A percentile compares a stretch with the other conserved stretches of the same genome.
Evolutionary conservation across 2,888 invertebrate species (phyloP).

Genomic region (Hermaeophaga mercurialis): DNA sequence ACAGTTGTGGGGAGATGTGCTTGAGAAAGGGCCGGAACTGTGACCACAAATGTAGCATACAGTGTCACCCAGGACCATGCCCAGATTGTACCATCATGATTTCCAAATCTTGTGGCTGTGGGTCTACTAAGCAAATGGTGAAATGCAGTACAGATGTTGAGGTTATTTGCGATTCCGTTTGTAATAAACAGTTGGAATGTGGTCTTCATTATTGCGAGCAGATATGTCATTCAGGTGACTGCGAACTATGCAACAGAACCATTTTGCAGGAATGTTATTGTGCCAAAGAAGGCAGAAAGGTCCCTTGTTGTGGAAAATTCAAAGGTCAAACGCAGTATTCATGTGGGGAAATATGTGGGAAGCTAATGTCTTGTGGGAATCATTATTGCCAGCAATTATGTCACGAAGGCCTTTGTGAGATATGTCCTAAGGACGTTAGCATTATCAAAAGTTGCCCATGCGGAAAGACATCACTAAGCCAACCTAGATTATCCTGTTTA

Average conservation of each 20-base stretch:
- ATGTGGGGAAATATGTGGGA: slow-evolving; percentile 68
- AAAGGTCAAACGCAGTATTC: slow-evolving; percentile 56
- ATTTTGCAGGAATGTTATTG: slow-evolving; percentile 78
- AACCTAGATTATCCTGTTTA: slow-evolving; percentile 69
- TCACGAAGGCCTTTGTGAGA: slow-evolving; percentile 70
- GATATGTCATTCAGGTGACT: slow-evolving; percentile 80
- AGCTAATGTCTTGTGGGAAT: slow-evolving; percentile 67
- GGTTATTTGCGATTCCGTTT: slow-evolving; percentile 75
- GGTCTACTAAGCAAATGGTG: slow-evolving; percentile 68
- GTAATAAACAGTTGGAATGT: slow-evolving; percentile 78
- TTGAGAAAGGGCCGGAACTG: slow-evolving; percentile 64
- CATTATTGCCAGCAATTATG: slow-evolving; percentile 67
- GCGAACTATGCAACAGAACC: slow-evolving; percentile 70
- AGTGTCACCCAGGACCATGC: slow-evolving; percentile 95
- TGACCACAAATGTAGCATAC: slow-evolving; percentile 74
- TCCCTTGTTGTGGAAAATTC: slow-evolving; percentile 47
- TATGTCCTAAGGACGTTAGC: slow-evolving; percentile 68
- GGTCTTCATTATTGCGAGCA: slow-evolving; percentile 73
- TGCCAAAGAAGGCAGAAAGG: slow-evolving; percentile 57
- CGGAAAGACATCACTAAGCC: slow-evolving; percentile 65
- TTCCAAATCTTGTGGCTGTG: slow-evolving; percentile 77
- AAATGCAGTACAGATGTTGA: slow-evolving; percentile 74
- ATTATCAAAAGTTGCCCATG: slow-evolving; percentile 76
- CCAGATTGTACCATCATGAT: slow-evolving; percentile 84
- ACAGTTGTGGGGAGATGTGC: slow-evolving; percentile 91